phyloP scores from a whole-genome alignment of 1,140 invertebrate genomes.

The Zeugodacus cucurbitae region DNA sequence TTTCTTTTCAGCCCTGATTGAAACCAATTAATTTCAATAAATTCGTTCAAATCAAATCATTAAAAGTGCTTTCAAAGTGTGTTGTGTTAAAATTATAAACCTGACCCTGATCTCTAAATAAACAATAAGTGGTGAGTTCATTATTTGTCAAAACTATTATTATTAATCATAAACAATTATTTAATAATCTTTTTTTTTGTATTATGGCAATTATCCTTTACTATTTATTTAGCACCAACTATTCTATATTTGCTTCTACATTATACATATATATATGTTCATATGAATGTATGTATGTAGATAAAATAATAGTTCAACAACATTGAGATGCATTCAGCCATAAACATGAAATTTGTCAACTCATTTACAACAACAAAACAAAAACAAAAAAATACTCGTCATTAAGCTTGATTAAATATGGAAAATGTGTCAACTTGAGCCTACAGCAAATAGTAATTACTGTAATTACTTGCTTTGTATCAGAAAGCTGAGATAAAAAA shows the following conservation, averaged over 20 bases:
- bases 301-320: not conserved
- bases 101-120: too few relatives aligned
- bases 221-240: not conserved
- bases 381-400: not conserved
- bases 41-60: too few relatives aligned
- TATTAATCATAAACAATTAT: too few relatives aligned
- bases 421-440: not conserved
- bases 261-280: not conserved
- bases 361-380: not conserved
- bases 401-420: conserved; percentile 14
- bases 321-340: not conserved
- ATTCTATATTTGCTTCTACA: not conserved
- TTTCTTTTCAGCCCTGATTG: too few relatives aligned
- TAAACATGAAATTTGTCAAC: not conserved
- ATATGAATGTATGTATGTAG: not conserved
- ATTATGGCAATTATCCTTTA: not conserved
- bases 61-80: too few relatives aligned
- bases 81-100: too few relatives aligned
- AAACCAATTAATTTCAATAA: too few relatives aligned
- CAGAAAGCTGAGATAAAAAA: too few relatives aligned
- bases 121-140: too few relatives aligned
- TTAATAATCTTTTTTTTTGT: too few relatives aligned
- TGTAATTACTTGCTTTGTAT: not conserved
- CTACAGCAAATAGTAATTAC: not conserved
- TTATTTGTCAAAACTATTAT: too few relatives aligned